phyloP scores from a whole-genome alignment of 2,113 vertebrate genomes.

The Pristiophorus japonicus region DNA sequence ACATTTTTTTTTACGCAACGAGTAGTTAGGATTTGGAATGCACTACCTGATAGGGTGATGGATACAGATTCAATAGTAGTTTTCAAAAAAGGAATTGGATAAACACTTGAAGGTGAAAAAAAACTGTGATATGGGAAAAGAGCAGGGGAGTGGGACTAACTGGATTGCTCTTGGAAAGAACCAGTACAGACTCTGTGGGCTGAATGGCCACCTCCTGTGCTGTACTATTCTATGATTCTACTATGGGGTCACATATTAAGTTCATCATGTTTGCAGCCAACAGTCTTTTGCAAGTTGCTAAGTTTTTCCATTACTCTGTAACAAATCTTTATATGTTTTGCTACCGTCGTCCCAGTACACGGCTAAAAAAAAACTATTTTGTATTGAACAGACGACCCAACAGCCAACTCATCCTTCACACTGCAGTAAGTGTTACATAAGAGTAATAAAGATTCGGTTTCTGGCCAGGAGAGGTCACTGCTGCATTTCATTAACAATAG shows the following conservation, averaged over 20 bases:
- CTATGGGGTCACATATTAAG: not conserved
- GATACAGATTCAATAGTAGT: not conserved
- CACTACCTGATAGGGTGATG: not conserved
- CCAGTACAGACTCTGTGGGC: not conserved
- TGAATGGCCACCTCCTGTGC: not conserved
- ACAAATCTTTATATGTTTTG: not conserved
- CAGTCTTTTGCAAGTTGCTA: not conserved
- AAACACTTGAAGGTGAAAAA: not conserved
- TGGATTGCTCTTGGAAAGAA: not conserved
- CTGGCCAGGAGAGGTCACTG: constrained; percentile 29
- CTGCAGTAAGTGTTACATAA: not conserved
- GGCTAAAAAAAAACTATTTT: not conserved
- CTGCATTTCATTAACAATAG: constrained; percentile 26
- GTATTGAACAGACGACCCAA: not conserved
- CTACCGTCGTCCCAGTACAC: too few relatives aligned
- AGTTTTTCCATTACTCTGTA: not conserved
- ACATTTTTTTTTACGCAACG: not conserved
- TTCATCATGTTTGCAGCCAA: not conserved
- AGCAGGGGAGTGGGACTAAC: not conserved
- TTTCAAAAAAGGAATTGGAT: not conserved
- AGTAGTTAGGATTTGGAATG: not conserved
- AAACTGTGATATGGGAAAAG: not conserved
- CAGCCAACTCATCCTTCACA: not conserved
- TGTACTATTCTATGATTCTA: not conserved
- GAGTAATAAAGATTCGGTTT: not conserved